phyloP scores from a whole-genome alignment of 2,113 vertebrate species.

The Siniperca chuatsi region DNA sequence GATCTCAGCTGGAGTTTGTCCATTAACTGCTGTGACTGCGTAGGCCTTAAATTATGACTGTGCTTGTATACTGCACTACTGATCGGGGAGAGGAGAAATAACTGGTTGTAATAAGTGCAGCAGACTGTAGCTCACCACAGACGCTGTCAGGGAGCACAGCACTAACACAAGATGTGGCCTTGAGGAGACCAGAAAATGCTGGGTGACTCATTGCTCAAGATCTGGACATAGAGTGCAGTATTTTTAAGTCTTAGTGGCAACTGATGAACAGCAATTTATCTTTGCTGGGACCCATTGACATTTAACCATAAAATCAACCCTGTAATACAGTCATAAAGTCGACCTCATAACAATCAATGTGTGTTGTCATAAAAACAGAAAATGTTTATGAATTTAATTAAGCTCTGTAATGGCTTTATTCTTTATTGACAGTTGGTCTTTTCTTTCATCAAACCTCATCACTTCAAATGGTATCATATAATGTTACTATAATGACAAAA shows the following conservation, averaged over 20 bases:
- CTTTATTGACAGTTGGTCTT: constrained; percentile 24
- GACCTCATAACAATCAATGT: constrained; percentile 25
- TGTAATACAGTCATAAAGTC: constrained; percentile 37
- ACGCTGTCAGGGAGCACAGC: background rate
- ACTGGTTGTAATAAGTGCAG: constrained; percentile 29
- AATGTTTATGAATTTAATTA: constrained; percentile 44
- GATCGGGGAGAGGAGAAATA: constrained; percentile 23
- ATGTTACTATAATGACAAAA: background rate
- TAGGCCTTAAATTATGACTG: background rate
- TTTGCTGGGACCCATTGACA: background rate
- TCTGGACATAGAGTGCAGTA: background rate
- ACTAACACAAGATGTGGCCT: constrained; percentile 17
- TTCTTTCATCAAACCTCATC: background rate
- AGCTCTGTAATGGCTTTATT: background rate
- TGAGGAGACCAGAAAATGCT: constrained; percentile 16
- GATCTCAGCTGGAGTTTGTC: constrained; percentile 12
- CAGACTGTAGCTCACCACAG: constrained; percentile 22
- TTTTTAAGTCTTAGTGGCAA: constrained; percentile 2
- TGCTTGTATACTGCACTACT: background rate
- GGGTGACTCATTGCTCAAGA: constrained; percentile 26
- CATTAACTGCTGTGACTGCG: constrained; percentile 1
- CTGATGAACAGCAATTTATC: background rate
- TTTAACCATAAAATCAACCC: constrained; percentile 19
- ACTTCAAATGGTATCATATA: background rate
- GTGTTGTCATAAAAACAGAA: constrained; percentile 27